Evolutionary conservation across 1,140 invertebrate species (phyloP), one percentile per base, ranked within the genome.

Genomic region (Nilaparvata lugens): DNA sequence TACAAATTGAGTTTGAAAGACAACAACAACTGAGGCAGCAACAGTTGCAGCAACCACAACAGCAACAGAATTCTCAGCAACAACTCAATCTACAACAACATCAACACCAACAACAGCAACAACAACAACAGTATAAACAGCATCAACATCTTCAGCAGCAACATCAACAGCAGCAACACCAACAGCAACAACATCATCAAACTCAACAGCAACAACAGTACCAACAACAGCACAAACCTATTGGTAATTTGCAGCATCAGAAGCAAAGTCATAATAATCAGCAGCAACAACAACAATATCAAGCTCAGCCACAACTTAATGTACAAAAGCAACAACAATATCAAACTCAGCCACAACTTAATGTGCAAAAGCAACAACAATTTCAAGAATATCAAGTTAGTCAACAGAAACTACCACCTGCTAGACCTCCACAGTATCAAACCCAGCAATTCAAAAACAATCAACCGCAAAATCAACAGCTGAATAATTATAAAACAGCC

Each of bases 51-150:
- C 73, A 74, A 65, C 71, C 73, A 66, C 65, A 77, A 62, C 68
- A 72, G 9, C 75, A 76, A 64, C 74, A 79, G 66, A 71, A 80
- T 14, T 60, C 59, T 25, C 61, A 43, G 52, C 63, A 61, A 59
- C 53, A 55, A 25, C 19, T 38, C 5, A 45, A 62, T 9, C 56
- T 59, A 40, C 63, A 64, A 35, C 52, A 57, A 19, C 55, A 54
- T 16, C 51, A 58, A 18, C 60, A 64, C 18, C 60, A 62, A 56
- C 64, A 59, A 53, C 58, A 52, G 28, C 58, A 54, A 52, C 57
- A 53, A 18, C 53, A 60, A 18, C 43, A 21, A 21, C 58, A 65
- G 21, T 56, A 64, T 18, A 60, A 62, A 42, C 57, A 54, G 42
- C 45, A 23, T 14, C 25, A 43, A 38, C 23, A 61, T 25, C 43